Percentiles rank a stretch among this genome's conserved stretches.
Evolutionary conservation across 2,797 vertebrate species (phyloP).

Genomic region (Tinamus major): DNA sequence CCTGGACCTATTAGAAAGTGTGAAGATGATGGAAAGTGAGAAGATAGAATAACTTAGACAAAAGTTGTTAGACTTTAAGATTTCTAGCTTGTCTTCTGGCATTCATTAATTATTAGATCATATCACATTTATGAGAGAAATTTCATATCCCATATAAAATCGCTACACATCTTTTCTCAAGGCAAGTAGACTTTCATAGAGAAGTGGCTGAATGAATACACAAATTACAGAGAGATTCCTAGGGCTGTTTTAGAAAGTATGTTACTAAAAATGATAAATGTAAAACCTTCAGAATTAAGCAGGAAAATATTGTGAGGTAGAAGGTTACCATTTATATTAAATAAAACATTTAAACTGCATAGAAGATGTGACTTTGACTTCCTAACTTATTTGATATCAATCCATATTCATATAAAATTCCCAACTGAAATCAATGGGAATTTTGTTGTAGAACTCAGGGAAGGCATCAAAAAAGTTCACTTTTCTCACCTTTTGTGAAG

Average conservation of each 20-base stretch:
- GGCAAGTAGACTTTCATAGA: constrained; percentile 22
- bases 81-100: constrained; percentile 43
- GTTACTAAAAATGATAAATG: not conserved
- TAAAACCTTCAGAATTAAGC: not conserved
- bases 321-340: not conserved
- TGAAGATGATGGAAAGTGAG: not conserved
- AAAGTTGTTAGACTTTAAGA: constrained; percentile 39
- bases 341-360: not conserved
- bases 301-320: not conserved
- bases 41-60: constrained; percentile 28
- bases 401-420: not conserved
- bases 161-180: constrained; percentile 33
- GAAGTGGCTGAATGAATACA: constrained; percentile 4
- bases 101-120: constrained; percentile 65
- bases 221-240: not conserved
- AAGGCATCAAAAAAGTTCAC: not conserved
- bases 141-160: constrained; percentile 49
- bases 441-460: not conserved
- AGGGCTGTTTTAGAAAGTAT: not conserved
- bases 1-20: constrained; percentile 2
- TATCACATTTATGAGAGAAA: constrained; percentile 55
- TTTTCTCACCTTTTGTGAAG: not conserved
- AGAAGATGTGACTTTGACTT: not conserved
- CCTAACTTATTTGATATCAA: not conserved
- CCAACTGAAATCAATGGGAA: not conserved